phyloP scores from a whole-genome alignment of 1,140 invertebrate genomes.

The Harlomillsia oculata region DNA sequence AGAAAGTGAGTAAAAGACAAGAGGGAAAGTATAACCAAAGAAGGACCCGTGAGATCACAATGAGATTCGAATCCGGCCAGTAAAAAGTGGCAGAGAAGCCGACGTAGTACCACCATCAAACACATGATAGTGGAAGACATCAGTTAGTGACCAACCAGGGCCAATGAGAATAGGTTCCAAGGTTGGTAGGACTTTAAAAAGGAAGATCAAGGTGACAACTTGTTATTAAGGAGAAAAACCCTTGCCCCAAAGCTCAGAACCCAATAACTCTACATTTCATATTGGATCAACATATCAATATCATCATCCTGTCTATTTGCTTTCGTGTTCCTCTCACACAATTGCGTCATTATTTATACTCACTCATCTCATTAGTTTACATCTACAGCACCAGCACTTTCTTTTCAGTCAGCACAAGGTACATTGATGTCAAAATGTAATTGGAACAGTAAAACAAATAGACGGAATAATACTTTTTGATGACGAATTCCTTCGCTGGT shows the following conservation, averaged over 20 bases:
- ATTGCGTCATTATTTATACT: too few relatives aligned
- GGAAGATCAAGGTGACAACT: constrained; percentile 9
- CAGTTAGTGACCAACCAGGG: constrained; percentile 16
- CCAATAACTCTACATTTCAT: too few relatives aligned
- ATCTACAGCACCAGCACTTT: too few relatives aligned
- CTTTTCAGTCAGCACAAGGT: too few relatives aligned
- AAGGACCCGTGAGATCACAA: constrained; percentile 22
- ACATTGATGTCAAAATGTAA: too few relatives aligned
- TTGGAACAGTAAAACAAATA: too few relatives aligned
- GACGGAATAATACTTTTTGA: too few relatives aligned
- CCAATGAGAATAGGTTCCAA: constrained; percentile 24
- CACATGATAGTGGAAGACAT: constrained; percentile 16
- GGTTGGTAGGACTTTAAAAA: constrained; percentile 11
- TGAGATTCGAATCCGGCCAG: constrained; percentile 18
- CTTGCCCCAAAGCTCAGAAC: constrained; percentile 23
- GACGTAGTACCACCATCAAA: constrained; percentile 19
- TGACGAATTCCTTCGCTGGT: too few relatives aligned
- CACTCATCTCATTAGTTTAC: too few relatives aligned
- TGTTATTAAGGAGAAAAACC: constrained; percentile 11
- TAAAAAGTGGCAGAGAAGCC: constrained; percentile 8
- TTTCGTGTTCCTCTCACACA: too few relatives aligned
- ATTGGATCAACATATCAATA: too few relatives aligned
- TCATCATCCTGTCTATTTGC: too few relatives aligned
- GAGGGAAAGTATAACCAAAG: constrained; percentile 26
- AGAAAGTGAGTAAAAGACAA: constrained; percentile 40